phyloP scores from a whole-genome alignment of 2,888 invertebrate species.

The Amphimallon solstitiale region DNA sequence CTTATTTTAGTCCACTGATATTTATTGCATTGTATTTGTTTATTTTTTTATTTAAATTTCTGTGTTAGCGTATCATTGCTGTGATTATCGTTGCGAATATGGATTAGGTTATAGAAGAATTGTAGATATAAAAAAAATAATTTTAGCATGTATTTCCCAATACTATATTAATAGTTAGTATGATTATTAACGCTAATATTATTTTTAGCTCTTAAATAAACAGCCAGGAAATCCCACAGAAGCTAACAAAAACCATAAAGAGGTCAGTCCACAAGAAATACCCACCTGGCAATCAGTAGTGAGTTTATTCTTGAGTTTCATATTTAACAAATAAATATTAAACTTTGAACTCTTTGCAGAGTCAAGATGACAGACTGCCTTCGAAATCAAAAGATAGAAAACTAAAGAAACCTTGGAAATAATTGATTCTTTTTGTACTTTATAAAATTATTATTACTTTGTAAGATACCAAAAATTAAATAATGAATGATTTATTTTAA shows the following conservation, averaged over 20 bases:
- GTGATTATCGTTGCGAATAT: no score
- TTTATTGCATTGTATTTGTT: no score
- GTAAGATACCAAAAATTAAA: constrained; percentile 9
- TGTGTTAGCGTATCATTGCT: no score
- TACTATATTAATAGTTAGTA: no score
- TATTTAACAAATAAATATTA: neutral
- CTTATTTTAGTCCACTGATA: no score
- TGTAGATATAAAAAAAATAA: no score
- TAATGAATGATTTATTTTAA: no score
- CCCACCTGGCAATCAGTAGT: constrained; percentile 33
- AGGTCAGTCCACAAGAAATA: constrained; percentile 8
- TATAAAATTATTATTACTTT: constrained; percentile 13
- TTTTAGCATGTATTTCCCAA: no score
- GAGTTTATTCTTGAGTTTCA: neutral
- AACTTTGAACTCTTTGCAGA: constrained; percentile 14
- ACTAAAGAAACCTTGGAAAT: constrained; percentile 35
- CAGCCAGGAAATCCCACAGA: constrained; percentile 47
- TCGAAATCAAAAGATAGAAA: constrained; percentile 29
- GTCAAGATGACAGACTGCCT: constrained; percentile 29
- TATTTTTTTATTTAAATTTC: no score
- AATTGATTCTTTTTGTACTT: neutral
- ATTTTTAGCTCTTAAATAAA: constrained; percentile 53
- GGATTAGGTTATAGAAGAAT: no score
- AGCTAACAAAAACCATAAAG: neutral
- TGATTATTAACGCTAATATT: no score